Percentiles rank a stretch among this genome's conserved stretches.
Conservation (phyloP, 2,888 invertebrate species). For the Epicampocera succincta region DNA sequence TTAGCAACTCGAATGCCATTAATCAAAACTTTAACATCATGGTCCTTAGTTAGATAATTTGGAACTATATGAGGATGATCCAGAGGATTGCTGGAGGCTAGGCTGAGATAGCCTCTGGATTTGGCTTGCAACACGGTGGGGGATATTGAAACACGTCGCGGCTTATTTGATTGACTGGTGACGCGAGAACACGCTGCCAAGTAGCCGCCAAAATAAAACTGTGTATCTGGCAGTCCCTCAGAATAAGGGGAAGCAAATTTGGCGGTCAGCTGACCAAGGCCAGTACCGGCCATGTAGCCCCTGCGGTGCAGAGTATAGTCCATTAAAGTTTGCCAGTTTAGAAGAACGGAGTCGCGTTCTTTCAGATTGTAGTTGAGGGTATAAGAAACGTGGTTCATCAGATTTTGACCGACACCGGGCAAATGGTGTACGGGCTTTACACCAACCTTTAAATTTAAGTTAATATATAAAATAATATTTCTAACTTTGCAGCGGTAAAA, state of each 20-base stretch:
- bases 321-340: slow-evolving; percentile 96
- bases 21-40: slow-evolving; percentile 90
- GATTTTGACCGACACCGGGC: slow-evolving; percentile 91
- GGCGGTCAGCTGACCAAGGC: slow-evolving; percentile 92
- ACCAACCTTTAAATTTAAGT: slow-evolving; percentile 80
- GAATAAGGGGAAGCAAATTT: slow-evolving; percentile 91
- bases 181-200: slow-evolving; percentile 92
- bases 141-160: slow-evolving; percentile 88
- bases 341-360: slow-evolving; percentile 90
- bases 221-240: slow-evolving; percentile 91
- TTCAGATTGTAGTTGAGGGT: slow-evolving; percentile 90
- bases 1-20: slow-evolving; percentile 92
- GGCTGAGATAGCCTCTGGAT: slow-evolving; percentile 89
- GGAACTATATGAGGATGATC: slow-evolving; percentile 92
- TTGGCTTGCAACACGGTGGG: slow-evolving; percentile 93
- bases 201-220: slow-evolving; percentile 93
- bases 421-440: slow-evolving; percentile 87
- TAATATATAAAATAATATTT: too few relatives aligned
- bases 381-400: slow-evolving; percentile 93
- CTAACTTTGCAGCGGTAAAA: background rate
- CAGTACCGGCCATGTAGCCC: slow-evolving; percentile 94
- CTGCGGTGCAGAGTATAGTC: slow-evolving; percentile 93
- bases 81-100: slow-evolving; percentile 89
- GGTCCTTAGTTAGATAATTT: slow-evolving; percentile 84
- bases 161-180: slow-evolving; percentile 88